Conservation (phyloP, 2,113 vertebrate genomes). For the Austrofundulus limnaeus region DNA sequence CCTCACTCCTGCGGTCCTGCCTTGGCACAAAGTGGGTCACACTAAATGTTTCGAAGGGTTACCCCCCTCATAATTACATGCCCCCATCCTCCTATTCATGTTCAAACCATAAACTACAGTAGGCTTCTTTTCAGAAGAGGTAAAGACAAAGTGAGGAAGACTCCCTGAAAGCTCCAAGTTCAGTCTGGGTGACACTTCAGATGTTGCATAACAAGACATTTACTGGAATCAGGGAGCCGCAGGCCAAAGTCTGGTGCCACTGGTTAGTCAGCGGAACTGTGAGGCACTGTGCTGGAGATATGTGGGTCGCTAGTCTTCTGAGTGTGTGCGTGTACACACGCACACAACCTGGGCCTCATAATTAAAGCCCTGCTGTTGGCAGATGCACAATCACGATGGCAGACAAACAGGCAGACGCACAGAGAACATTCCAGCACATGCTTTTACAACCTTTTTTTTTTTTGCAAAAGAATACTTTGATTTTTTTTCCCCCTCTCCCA, state of each 20-base stretch:
- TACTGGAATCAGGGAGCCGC: conserved; percentile 80
- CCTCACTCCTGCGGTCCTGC: conserved; percentile 40
- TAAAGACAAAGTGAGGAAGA: conserved; percentile 19
- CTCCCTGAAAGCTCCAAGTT: conserved; percentile 54
- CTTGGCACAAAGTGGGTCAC: conserved; percentile 40
- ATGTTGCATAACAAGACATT: conserved; percentile 80
- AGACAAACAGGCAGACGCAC: conserved; percentile 60
- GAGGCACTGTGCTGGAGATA: conserved; percentile 68
- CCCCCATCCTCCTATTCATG: neutral
- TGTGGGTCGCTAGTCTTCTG: conserved; percentile 54
- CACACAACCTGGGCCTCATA: conserved; percentile 72
- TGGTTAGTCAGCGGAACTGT: conserved; percentile 80
- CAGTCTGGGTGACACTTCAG: conserved; percentile 78
- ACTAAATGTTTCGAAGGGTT: conserved; percentile 46
- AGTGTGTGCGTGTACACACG: conserved; percentile 14
- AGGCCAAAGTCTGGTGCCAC: conserved; percentile 80
- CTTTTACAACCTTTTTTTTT: conserved; percentile 52
- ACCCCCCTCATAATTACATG: neutral
- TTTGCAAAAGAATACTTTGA: conserved; percentile 18
- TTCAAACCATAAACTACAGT: conserved; percentile 9
- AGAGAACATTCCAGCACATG: conserved; percentile 62
- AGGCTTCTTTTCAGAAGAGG: conserved; percentile 14
- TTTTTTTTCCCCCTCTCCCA: conserved; percentile 31
- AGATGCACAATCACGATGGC: conserved; percentile 67
- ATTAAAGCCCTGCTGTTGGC: conserved; percentile 76